Percentiles rank a stretch among this genome's conserved stretches.
These are phyloP conservation scores for Regulus satrapa DNA, from an alignment of 2,113 vertebrate genomes.

Conservation along the genomic window DNA sequence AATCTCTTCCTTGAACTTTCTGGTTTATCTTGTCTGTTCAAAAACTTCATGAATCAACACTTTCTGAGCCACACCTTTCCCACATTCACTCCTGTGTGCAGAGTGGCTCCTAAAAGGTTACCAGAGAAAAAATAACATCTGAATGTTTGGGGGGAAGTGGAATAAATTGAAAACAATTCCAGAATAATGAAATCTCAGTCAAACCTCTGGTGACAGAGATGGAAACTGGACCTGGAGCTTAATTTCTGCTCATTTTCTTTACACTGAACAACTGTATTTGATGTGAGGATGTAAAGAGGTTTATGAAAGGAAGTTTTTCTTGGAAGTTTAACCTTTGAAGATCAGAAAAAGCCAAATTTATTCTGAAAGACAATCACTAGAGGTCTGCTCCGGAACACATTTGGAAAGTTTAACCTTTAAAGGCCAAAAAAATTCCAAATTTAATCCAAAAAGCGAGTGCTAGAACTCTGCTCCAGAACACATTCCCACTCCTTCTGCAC, in stretches of 20 bases:
- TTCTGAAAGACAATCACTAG: accelerated
- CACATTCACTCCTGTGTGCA: neutral
- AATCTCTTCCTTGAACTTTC: neutral
- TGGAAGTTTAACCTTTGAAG: neutral
- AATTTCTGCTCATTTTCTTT: neutral
- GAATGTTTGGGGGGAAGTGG: neutral
- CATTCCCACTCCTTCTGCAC: neutral
- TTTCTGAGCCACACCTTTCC: neutral
- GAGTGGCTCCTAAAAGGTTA: neutral
- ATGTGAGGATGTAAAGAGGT: neutral
- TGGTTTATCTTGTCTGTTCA: neutral
- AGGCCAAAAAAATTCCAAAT: neutral
- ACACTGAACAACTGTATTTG: neutral
- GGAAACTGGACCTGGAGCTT: neutral
- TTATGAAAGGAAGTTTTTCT: neutral
- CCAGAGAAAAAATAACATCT: neutral
- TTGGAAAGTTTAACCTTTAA: neutral
- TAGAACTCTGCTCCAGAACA: neutral
- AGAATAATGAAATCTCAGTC: neutral
- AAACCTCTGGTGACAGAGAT: neutral
- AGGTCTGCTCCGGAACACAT: neutral
- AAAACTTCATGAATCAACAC: neutral
- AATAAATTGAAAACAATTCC: neutral
- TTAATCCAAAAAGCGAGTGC: neutral
- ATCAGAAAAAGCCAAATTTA: neutral